These are phyloP conservation scores for Monopterus albus DNA, from an alignment of 2,113 vertebrate genomes.

Conservation along the genomic window DNA sequence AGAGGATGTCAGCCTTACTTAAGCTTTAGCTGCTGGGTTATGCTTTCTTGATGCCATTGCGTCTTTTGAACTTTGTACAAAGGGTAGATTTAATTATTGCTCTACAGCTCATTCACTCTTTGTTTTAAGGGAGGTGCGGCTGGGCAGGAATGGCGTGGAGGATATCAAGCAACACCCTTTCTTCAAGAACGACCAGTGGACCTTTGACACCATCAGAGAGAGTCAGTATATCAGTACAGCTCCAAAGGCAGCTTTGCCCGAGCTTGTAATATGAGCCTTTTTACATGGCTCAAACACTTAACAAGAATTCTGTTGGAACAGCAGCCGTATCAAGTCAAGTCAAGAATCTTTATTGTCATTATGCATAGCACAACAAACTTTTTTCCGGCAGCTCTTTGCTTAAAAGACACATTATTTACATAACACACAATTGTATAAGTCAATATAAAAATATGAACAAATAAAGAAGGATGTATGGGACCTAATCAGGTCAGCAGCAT, in stretches of 20 bases:
- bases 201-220: constrained; percentile 95
- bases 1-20: no score
- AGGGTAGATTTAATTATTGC: background rate
- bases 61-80: background rate
- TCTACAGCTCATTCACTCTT: constrained; percentile 24
- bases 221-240: constrained; percentile 86
- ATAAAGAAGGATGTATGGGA: no score
- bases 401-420: no score
- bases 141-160: constrained; percentile 95
- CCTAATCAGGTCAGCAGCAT: no score
- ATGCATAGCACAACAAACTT: no score
- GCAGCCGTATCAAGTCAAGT: no score
- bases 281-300: background rate
- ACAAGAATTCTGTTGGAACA: background rate
- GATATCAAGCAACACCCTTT: constrained; percentile 97
- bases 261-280: background rate
- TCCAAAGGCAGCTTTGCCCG: background rate
- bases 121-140: constrained; percentile 91
- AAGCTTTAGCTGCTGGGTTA: no score
- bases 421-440: no score
- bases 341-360: no score
- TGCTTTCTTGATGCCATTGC: constrained; percentile 1
- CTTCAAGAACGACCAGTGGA: constrained; percentile 98
- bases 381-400: no score
- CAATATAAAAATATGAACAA: no score